phyloP scores from a whole-genome alignment of 2,888 invertebrate species.

The Hypomecis punctinalis region DNA sequence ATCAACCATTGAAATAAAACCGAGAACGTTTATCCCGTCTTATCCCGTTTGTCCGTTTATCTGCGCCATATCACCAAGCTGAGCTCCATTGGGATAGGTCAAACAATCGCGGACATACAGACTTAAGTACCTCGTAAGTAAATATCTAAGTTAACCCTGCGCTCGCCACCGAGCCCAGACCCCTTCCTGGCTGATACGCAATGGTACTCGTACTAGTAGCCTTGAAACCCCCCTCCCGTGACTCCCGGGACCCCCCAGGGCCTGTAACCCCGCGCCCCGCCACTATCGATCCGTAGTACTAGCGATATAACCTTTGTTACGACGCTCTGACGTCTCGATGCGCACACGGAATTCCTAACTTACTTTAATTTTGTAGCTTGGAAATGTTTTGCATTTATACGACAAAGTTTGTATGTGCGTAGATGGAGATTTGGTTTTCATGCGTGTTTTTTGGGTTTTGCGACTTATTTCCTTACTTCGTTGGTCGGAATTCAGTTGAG shows the following conservation, averaged over 20 bases:
- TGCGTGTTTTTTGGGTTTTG: background rate
- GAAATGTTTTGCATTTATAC: conserved; percentile 14
- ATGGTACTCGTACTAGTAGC: conserved; percentile 58
- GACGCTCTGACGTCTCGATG: conserved; percentile 22
- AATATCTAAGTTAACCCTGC: conserved; percentile 6
- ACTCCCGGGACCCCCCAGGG: conserved; percentile 22
- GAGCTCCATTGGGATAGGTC: conserved; percentile 16
- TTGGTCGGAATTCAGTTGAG: too few species aligned
- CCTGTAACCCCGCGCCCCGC: conserved; percentile 5
- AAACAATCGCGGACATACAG: conserved; percentile 10
- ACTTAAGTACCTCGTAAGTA: conserved; percentile 10
- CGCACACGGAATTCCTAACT: conserved; percentile 31
- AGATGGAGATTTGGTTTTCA: background rate
- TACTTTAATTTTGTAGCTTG: conserved; percentile 19
- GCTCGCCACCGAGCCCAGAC: conserved; percentile 11
- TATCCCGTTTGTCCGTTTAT: too few species aligned
- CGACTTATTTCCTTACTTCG: too few species aligned
- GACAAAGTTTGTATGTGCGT: background rate
- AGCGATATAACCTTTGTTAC: conserved; percentile 38
- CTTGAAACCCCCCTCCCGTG: conserved; percentile 47
- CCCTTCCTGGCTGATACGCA: conserved; percentile 49
- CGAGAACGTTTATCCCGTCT: background rate
- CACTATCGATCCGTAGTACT: conserved; percentile 56
- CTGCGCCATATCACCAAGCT: background rate
- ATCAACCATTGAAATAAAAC: background rate